Base-by-base conservation (phyloP, 2,113 vertebrate species). In the Damaliscus lunatus region DNA sequence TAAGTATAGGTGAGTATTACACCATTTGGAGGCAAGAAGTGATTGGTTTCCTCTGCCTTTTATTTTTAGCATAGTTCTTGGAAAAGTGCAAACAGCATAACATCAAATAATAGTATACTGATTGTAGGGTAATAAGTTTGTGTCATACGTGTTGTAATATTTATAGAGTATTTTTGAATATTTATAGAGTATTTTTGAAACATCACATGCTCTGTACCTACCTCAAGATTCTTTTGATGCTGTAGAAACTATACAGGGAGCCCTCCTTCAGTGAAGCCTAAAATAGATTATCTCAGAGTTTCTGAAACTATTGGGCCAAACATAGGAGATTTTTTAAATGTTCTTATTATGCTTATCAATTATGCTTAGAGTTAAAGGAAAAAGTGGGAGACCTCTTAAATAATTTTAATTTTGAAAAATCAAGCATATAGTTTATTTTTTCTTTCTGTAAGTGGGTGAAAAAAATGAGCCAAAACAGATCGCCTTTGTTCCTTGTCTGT, bases 401-500 rank as follows among this genome's bases (percentile, higher is more conserved):
- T 16, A 83, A 46, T 93, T 91, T 85, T 93, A 23, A 14, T 94
- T 94, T 94, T 87, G 67, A 83, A 91, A 95, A 90, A 17, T 91
- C 21, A 96, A 91, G 43, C 55, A 1, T 48, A 29, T 21, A 33
- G 40, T 84, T 95, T 85, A 85, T 88, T 85, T 89, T 17, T 97
- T 91, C n/a, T 88, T 19, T 92, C 46, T 90, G 4, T 80, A 81
- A 88, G 11, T 78, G 29, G 59, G 10, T 91, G 40, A 77, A 83
- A 88, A 74, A 36, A 50, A 36, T 31, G 15, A 33, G 43, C 55
- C 29, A 40, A 95, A 89, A 5, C 36, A 60, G 3, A 60, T 92
- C 43, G 60, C 17, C 43, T 90, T 86, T 62, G 48, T 95, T 96
- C 8, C 29, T 86, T 80, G 21, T 93, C 12, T 78, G 1, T 46